A percentile compares a stretch with the other conserved stretches of the same genome.
These are phyloP conservation scores for Ctenosaura bakeri DNA, from an alignment of 2,797 vertebrate species.

Conservation along the genomic window DNA sequence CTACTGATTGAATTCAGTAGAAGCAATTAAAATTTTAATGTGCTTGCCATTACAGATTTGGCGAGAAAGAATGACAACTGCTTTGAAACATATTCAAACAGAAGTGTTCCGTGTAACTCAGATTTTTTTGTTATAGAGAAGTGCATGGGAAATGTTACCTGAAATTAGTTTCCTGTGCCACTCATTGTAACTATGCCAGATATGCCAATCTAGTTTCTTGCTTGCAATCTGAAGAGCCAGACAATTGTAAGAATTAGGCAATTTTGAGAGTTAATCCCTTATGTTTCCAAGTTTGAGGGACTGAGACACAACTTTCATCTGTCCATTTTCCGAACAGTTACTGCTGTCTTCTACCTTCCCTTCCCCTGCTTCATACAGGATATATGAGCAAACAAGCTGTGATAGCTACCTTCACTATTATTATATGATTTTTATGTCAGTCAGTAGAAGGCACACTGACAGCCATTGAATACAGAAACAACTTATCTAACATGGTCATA, in stretches of 20 bases:
- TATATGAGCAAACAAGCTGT: not conserved
- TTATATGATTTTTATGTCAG: not conserved
- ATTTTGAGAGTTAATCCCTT: not conserved
- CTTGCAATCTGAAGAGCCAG: not conserved
- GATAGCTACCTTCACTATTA: not conserved
- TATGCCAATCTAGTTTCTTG: not conserved
- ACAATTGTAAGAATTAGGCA: not conserved
- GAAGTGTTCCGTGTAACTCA: not conserved
- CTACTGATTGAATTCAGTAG: not conserved
- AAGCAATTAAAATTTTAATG: not conserved
- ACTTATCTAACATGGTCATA: not conserved
- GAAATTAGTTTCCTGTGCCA: not conserved
- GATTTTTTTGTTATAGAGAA: not conserved
- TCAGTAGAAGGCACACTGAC: not conserved
- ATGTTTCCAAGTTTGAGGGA: not conserved
- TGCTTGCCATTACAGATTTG: not conserved
- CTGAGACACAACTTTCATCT: not conserved
- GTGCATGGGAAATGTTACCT: not conserved
- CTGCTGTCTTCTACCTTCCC: too few species aligned
- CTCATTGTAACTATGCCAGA: not conserved
- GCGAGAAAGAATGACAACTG: constrained; percentile 1
- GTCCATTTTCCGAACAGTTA: not conserved
- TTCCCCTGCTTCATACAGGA: not conserved
- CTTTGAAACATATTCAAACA: not conserved
- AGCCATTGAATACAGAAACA: not conserved